Base-by-base conservation (phyloP, 2,113 vertebrate species). In the Lucifuga dentata region DNA sequence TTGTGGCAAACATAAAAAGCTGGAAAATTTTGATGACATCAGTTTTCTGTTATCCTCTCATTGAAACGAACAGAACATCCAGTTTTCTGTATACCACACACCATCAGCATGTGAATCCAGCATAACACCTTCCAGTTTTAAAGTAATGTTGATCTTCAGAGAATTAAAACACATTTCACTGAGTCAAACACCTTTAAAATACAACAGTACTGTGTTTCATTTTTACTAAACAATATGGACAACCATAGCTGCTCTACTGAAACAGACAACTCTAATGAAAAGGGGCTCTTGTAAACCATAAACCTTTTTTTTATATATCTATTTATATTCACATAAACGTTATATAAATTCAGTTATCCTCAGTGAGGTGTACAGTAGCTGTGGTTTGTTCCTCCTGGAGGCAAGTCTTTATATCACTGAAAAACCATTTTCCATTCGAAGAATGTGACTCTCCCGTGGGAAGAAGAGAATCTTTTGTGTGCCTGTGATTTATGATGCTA, bases 401-500 rank as follows among this genome's bases (percentile, higher is more conserved):
- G 72, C 74, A 77, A 56, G 52, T 84, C 68, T 85, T 70, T 72
- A 71, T 82, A 78, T 71, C 78, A 76, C 56, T 23, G 57, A 62
- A 38, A 67, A 86, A 73, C 38, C 77, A 77, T 76, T 81, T 80
- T 60, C 81, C 68, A 62, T 78, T 76, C 43, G 35, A 60, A 80
- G 61, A 76, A 68, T 60, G 50, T 36, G 6, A 51, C 72, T 73
- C 71, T 78, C 79, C 36, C 64, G 0, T 5, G 63, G 78, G 86
- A 79, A 76, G 21, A 36, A 24, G 33, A 70, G 74, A 60, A 75
- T 55, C 52, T 51, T 87, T 77, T 71, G 73, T 80, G 41, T 69
- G 48, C 24, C 49, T 63, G 12, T 88, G 84, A 92, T 92, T 92
- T 87, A 90, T 88, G 73, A 66, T 68, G 11, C 41, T 5, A 45